Evolutionary conservation across 2,888 invertebrate genomes (phyloP).

Genomic region (Netelia fuscicornis): DNA sequence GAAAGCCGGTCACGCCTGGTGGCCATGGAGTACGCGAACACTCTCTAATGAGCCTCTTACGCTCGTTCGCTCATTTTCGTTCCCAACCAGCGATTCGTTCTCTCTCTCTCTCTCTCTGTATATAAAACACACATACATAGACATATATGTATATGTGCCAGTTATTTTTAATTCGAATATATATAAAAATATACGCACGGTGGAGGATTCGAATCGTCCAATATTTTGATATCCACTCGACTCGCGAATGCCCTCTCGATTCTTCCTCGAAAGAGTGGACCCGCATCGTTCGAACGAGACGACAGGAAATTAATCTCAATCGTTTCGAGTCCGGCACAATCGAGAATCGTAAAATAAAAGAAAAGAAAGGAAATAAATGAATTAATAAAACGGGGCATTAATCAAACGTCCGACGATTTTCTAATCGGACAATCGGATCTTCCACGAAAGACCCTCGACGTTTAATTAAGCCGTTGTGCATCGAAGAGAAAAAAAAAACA

Average conservation of each 20-base stretch:
- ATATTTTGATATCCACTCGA: neutral
- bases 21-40: constrained; percentile 84
- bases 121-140: neutral
- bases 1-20: constrained; percentile 84
- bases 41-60: constrained; percentile 84
- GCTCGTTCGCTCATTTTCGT: constrained; percentile 78
- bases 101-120: constrained; percentile 30
- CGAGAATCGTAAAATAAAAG: neutral
- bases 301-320: constrained; percentile 3
- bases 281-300: constrained; percentile 1
- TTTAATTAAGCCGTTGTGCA: too few relatives aligned
- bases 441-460: too few relatives aligned
- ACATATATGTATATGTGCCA: neutral
- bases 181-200: neutral
- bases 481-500: too few relatives aligned
- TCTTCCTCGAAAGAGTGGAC: neutral
- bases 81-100: constrained; percentile 75
- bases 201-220: neutral
- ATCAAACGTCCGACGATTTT: too few relatives aligned
- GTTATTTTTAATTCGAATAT: neutral
- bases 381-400: too few relatives aligned
- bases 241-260: neutral
- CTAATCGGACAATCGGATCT: too few relatives aligned
- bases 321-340: neutral
- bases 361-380: too few relatives aligned